Evolutionary conservation across 1,140 invertebrate genomes (phyloP).

Genomic region (Steinernema feltiae): DNA sequence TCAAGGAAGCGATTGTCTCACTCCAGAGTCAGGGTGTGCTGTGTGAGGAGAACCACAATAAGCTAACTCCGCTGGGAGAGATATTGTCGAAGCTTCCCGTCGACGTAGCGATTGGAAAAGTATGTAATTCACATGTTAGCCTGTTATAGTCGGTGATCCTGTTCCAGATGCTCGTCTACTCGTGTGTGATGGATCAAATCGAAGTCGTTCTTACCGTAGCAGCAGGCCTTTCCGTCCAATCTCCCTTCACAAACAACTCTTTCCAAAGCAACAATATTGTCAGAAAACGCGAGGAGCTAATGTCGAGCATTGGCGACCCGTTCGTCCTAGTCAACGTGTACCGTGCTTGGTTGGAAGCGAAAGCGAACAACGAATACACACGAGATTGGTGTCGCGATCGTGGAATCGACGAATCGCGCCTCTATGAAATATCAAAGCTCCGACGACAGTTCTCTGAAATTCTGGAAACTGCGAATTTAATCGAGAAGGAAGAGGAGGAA

Average conservation of each 20-base stretch:
- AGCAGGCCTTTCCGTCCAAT: constrained; percentile 84
- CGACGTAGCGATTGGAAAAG: constrained; percentile 89
- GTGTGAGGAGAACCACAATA: constrained; percentile 67
- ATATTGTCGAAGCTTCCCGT: constrained; percentile 82
- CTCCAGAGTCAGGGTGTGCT: constrained; percentile 84
- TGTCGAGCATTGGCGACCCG: constrained; percentile 89
- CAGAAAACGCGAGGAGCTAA: constrained; percentile 72
- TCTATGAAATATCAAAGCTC: constrained; percentile 91
- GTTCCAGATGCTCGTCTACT: constrained; percentile 89
- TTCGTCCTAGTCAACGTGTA: constrained; percentile 82
- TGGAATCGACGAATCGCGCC: constrained; percentile 86
- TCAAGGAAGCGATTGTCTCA: constrained; percentile 78
- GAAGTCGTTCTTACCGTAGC: constrained; percentile 85
- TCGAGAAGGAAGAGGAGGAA: constrained; percentile 19
- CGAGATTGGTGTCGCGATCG: constrained; percentile 73
- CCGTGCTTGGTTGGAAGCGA: constrained; percentile 69
- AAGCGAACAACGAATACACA: neutral
- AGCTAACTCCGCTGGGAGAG: constrained; percentile 80
- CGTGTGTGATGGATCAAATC: constrained; percentile 74
- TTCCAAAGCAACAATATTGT: constrained; percentile 59
- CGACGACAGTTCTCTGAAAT: constrained; percentile 68
- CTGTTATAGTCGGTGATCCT: constrained; percentile 2
- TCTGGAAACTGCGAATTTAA: constrained; percentile 31
- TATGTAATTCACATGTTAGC: constrained; percentile 60
- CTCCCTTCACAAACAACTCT: constrained; percentile 80